Evolutionary conservation across 2,888 invertebrate species (phyloP).

Genomic region (Metallyticus violacea): DNA sequence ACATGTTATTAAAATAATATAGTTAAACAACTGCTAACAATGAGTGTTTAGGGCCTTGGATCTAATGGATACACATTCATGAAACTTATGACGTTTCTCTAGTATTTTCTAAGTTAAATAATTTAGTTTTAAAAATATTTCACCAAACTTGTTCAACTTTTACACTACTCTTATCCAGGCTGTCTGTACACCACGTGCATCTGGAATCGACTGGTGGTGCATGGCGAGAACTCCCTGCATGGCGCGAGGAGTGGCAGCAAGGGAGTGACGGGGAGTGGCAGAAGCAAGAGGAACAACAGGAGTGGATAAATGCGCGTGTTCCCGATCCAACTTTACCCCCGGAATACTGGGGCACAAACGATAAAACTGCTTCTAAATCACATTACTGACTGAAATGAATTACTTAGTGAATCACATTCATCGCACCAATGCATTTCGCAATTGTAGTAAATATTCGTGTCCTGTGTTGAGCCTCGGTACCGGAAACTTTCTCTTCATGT

Average conservation of each 20-base stretch:
- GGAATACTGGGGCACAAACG: neutral
- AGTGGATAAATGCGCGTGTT: conserved; percentile 2
- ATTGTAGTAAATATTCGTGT: no score
- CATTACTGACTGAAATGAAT: neutral
- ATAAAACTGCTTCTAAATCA: neutral
- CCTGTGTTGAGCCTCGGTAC: no score
- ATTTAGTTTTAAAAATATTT: neutral
- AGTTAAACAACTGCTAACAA: no score
- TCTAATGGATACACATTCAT: no score
- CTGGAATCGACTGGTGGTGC: neutral
- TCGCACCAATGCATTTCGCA: no score
- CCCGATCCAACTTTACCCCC: neutral
- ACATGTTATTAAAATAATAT: no score
- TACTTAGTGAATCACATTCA: no score
- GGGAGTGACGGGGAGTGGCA: neutral
- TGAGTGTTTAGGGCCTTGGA: no score
- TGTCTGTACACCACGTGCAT: neutral
- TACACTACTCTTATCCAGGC: neutral
- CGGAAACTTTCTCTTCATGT: no score
- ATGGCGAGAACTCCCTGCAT: neutral
- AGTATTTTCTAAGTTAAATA: no score
- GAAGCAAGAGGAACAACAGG: neutral
- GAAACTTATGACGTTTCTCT: no score
- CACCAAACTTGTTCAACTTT: neutral
- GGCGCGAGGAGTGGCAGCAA: conserved; percentile 1